Evolutionary conservation across 2,113 vertebrate genomes (phyloP).

Genomic region (Ptilonorhynchus violaceus): DNA sequence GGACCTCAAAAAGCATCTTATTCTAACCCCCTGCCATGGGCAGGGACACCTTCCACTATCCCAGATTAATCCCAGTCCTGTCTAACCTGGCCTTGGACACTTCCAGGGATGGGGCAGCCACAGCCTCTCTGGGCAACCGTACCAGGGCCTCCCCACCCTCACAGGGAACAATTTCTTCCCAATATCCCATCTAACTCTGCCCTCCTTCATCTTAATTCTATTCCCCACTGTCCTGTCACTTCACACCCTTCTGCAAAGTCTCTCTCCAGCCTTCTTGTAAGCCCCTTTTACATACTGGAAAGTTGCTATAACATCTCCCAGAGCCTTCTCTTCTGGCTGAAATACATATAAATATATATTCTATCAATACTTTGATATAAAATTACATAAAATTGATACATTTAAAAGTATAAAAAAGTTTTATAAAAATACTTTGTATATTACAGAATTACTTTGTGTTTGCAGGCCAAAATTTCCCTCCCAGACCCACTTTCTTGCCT

Average conservation of each 20-base stretch:
- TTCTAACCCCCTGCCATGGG: too few species aligned
- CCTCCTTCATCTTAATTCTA: background rate
- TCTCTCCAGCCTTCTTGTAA: background rate
- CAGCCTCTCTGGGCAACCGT: background rate
- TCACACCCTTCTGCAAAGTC: background rate
- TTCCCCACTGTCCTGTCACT: too few species aligned
- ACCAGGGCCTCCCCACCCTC: background rate
- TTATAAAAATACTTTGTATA: background rate
- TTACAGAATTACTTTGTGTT: background rate
- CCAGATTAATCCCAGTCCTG: fast-evolving
- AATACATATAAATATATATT: background rate
- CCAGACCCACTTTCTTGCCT: background rate
- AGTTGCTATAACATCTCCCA: background rate
- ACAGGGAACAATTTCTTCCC: background rate
- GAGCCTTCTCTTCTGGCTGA: background rate
- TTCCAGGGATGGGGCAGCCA: background rate
- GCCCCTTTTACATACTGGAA: background rate
- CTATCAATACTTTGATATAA: background rate
- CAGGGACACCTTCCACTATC: background rate
- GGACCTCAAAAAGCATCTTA: background rate
- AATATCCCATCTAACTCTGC: background rate
- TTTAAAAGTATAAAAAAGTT: background rate
- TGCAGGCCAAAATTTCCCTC: background rate
- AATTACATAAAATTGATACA: background rate
- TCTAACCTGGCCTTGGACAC: background rate